Evolutionary conservation across 2,888 invertebrate species (phyloP).

Genomic region (Ommatoiulus sabulosus): DNA sequence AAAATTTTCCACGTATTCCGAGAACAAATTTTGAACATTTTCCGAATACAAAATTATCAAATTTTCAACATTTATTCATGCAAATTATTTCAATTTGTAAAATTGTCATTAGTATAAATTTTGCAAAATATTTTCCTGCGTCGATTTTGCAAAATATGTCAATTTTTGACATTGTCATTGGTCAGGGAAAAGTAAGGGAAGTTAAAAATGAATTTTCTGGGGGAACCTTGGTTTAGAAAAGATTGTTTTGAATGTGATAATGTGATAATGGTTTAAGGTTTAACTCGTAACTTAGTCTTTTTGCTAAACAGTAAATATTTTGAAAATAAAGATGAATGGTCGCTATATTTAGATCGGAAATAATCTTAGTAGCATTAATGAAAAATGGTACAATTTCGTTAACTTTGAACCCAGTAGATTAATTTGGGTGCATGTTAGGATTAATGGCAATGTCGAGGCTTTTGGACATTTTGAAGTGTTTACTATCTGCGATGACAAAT

Average conservation of each 20-base stretch:
- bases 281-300: not conserved
- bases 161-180: no score
- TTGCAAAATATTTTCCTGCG: not conserved
- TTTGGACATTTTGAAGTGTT: not conserved
- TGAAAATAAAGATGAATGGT: not conserved
- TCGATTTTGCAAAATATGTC: not conserved
- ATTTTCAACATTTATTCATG: no score
- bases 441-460: not conserved
- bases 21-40: no score
- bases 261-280: not conserved
- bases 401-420: not conserved
- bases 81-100: no score
- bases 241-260: not conserved
- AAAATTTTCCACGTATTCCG: no score
- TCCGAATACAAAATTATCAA: not conserved
- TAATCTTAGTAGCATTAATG: not conserved
- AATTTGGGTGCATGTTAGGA: not conserved
- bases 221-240: not conserved
- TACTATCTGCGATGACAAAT: not conserved
- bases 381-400: not conserved
- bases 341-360: not conserved
- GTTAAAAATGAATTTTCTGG: no score
- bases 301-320: not conserved
- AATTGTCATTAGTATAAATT: not conserved
- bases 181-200: no score